Conservation (phyloP, 2,797 vertebrate genomes). For the Melanotaenia trifasciata region DNA sequence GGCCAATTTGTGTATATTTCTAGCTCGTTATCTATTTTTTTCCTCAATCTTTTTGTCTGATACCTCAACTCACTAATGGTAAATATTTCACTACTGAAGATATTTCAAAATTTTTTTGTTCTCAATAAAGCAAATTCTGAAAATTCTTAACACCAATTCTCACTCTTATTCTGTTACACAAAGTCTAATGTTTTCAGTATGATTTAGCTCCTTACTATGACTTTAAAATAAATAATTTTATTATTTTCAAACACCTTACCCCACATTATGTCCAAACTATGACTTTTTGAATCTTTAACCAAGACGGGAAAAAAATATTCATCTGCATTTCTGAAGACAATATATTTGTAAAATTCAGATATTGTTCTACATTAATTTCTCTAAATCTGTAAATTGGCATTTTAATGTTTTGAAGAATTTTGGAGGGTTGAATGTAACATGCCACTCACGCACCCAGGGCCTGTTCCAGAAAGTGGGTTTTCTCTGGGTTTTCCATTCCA, state of each 20-base stretch:
- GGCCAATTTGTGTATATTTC: slow-evolving; percentile 14
- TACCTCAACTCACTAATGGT: slow-evolving; percentile 1
- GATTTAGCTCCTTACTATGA: background rate
- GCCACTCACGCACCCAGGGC: no score
- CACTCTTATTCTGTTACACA: background rate
- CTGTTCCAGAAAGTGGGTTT: no score
- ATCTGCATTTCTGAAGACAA: background rate
- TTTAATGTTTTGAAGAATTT: background rate
- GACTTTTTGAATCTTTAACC: background rate
- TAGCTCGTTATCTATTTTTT: background rate
- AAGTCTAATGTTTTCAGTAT: background rate
- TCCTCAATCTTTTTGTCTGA: background rate
- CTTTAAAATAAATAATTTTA: no score
- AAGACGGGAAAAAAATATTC: no score
- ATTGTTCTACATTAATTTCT: background rate
- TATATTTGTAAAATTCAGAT: background rate
- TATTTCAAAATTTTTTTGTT: background rate
- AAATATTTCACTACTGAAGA: no score
- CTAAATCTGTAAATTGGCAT: background rate
- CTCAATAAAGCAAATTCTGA: background rate
- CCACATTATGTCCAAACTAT: background rate
- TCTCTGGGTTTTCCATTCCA: no score
- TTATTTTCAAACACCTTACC: background rate
- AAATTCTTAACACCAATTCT: no score
- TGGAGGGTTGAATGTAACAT: no score